These are phyloP conservation scores for Spisula subtruncata DNA, from an alignment of 2,888 invertebrate species.

Conservation along the genomic window DNA sequence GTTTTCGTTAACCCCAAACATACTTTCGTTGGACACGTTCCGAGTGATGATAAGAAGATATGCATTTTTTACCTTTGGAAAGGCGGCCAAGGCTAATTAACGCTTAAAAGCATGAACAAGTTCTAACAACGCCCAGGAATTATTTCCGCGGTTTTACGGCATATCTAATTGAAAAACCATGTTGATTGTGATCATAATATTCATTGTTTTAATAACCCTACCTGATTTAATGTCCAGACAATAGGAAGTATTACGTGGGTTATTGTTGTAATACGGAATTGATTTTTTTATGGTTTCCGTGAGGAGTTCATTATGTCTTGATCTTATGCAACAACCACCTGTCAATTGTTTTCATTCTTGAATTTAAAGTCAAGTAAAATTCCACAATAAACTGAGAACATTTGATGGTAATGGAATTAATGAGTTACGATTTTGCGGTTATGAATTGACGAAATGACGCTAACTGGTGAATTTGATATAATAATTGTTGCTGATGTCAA, in stretches of 20 bases:
- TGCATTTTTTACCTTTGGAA: neutral
- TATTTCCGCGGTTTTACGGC: neutral
- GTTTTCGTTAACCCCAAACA: too few relatives aligned
- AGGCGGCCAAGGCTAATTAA: conserved; percentile 4
- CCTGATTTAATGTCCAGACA: neutral
- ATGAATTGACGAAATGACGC: neutral
- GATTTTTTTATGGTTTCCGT: neutral
- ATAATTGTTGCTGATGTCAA: neutral
- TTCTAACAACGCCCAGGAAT: neutral
- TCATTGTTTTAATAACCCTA: neutral
- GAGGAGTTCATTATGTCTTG: neutral
- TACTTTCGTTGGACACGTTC: conserved; percentile 1
- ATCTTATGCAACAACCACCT: neutral
- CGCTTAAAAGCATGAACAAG: neutral
- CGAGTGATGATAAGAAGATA: neutral
- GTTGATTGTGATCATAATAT: neutral
- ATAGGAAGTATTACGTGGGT: neutral
- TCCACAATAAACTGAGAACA: neutral
- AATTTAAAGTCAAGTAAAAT: neutral
- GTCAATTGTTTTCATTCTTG: neutral
- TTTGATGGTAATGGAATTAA: neutral
- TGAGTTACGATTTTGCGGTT: neutral
- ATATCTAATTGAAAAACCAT: neutral
- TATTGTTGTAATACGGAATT: neutral
- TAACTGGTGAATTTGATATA: neutral